phyloP scores from a whole-genome alignment of 92 coral and sea anemone species.

The Parazoanthus atlanticus region DNA sequence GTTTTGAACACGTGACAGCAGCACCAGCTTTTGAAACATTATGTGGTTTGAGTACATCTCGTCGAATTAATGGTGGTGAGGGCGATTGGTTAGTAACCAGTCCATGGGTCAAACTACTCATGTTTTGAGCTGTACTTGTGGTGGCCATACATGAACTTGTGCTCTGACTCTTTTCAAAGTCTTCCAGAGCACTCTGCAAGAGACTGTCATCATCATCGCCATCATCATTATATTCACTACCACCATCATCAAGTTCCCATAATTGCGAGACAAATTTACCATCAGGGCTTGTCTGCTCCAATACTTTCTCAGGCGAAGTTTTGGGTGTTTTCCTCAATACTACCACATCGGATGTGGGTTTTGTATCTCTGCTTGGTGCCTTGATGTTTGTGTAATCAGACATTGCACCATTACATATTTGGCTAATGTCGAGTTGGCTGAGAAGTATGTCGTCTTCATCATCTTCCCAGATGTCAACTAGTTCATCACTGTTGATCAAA shows the following conservation, averaged over 20 bases:
- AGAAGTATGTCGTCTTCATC: slow-evolving; percentile 33
- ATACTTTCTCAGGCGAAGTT: background rate
- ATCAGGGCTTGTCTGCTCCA: slow-evolving; percentile 11
- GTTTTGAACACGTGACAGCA: background rate
- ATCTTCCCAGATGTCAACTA: slow-evolving; percentile 28
- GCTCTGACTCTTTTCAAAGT: slow-evolving; percentile 55
- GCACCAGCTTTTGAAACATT: background rate
- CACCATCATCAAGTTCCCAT: slow-evolving; percentile 76
- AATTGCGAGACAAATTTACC: slow-evolving; percentile 22
- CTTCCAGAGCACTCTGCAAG: slow-evolving; percentile 72
- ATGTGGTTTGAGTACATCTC: background rate
- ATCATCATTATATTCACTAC: slow-evolving; percentile 43
- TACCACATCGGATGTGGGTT: background rate
- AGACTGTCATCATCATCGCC: slow-evolving; percentile 58
- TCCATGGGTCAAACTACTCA: background rate
- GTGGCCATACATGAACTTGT: background rate
- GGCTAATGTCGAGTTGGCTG: slow-evolving; percentile 29
- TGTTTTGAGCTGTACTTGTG: background rate
- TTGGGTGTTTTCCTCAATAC: slow-evolving; percentile 1
- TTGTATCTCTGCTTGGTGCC: background rate
- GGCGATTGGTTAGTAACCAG: background rate
- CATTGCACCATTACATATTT: background rate
- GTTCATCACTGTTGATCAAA: background rate
- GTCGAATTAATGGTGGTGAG: slow-evolving; percentile 19
- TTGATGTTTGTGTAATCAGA: background rate